phyloP scores from a whole-genome alignment of 2,888 invertebrate species.

The Yponomeuta sedellus region DNA sequence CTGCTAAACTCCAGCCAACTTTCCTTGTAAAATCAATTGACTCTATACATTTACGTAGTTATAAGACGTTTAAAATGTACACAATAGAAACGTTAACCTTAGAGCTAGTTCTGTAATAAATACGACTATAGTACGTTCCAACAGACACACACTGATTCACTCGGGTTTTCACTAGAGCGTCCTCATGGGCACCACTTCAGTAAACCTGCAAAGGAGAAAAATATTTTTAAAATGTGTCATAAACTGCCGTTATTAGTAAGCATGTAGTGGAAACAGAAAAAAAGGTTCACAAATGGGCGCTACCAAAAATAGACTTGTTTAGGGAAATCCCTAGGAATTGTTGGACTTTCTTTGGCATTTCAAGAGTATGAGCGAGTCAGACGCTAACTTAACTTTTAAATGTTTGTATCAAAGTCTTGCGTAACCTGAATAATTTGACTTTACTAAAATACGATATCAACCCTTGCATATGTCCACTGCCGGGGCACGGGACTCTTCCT shows the following conservation, averaged over 20 bases:
- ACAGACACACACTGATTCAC: constrained; percentile 32
- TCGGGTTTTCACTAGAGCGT: constrained; percentile 45
- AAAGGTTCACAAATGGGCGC: not conserved
- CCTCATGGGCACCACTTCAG: constrained; percentile 37
- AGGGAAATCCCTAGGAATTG: not conserved
- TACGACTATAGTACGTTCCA: constrained; percentile 11
- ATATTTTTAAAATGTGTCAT: not conserved
- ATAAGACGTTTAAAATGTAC: constrained; percentile 21
- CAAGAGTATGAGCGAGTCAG: too few species aligned
- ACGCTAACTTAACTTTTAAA: too few species aligned
- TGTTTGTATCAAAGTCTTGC: too few species aligned
- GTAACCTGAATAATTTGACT: too few species aligned
- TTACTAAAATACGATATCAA: too few species aligned
- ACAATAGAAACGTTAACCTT: constrained; percentile 27
- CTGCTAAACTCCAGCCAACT: not conserved
- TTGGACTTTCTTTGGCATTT: too few species aligned
- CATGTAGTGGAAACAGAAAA: not conserved
- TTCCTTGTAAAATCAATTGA: too few species aligned
- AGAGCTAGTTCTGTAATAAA: constrained; percentile 25
- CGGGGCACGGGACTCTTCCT: too few species aligned
- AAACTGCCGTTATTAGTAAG: not conserved
- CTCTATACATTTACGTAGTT: constrained; percentile 23
- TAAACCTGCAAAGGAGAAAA: constrained; percentile 44
- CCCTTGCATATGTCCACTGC: too few species aligned
- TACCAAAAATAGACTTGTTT: not conserved